Evolutionary conservation across 2,113 vertebrate species (phyloP).

Genomic region (Esox niger): DNA sequence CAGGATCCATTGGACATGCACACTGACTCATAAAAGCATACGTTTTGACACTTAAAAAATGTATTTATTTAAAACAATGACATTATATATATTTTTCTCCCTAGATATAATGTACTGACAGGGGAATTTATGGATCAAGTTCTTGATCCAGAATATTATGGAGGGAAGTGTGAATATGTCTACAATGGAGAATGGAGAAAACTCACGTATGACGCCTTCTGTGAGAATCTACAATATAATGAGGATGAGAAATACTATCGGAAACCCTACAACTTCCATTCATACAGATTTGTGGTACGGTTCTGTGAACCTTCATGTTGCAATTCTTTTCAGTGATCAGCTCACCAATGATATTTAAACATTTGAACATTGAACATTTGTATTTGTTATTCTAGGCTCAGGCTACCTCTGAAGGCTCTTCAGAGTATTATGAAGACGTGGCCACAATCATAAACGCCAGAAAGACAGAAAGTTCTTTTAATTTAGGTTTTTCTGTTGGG

Average conservation of each 20-base stretch:
- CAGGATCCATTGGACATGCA: constrained; percentile 41
- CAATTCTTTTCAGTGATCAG: background rate
- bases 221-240: constrained; percentile 84
- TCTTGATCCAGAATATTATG: constrained; percentile 78
- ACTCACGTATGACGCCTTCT: constrained; percentile 79
- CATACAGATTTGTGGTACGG: constrained; percentile 82
- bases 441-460: constrained; percentile 69
- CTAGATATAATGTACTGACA: constrained; percentile 83
- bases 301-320: background rate
- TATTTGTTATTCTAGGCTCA: constrained; percentile 71
- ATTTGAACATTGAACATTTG: background rate
- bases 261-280: constrained; percentile 88
- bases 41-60: too few relatives aligned
- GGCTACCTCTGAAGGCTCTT: constrained; percentile 75
- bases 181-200: constrained; percentile 93
- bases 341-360: background rate
- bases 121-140: constrained; percentile 62
- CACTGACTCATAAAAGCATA: too few relatives aligned
- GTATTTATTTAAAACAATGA: background rate
- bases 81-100: constrained; percentile 4
- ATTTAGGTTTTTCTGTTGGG: constrained; percentile 41
- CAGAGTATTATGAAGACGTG: constrained; percentile 73
- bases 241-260: constrained; percentile 87
- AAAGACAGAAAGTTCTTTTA: constrained; percentile 37
- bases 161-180: constrained; percentile 83